Conservation (phyloP, 2,888 invertebrate genomes). For the Noctua fimbriata region DNA sequence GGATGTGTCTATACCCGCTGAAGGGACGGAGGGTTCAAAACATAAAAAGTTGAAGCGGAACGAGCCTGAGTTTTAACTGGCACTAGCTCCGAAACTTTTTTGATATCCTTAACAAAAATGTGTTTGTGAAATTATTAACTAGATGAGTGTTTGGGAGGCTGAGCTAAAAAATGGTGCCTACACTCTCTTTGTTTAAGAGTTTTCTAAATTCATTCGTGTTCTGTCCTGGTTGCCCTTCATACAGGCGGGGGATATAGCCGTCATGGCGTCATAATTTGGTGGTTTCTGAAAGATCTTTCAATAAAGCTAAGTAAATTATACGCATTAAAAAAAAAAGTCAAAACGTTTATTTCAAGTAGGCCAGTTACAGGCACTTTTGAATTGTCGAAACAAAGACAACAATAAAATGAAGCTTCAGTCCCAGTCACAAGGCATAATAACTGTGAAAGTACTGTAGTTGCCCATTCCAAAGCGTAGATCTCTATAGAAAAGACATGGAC, state of each 20-base stretch:
- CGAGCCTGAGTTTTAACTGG: not conserved
- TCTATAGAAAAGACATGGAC: too few relatives aligned
- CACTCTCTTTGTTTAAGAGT: not conserved
- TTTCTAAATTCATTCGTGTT: not conserved
- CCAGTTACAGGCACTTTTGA: too few relatives aligned
- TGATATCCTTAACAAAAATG: slow-evolving; percentile 13
- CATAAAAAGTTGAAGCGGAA: not conserved
- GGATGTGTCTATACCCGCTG: not conserved
- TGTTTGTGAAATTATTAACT: slow-evolving; percentile 4
- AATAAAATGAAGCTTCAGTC: too few relatives aligned
- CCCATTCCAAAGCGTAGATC: too few relatives aligned
- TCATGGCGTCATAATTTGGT: not conserved
- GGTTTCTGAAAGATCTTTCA: not conserved
- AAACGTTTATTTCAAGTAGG: too few relatives aligned
- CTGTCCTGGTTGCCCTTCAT: not conserved
- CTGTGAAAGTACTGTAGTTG: too few relatives aligned
- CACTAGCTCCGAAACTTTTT: slow-evolving; percentile 1
- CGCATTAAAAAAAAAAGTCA: too few relatives aligned
- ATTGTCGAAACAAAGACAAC: too few relatives aligned
- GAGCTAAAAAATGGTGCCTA: not conserved
- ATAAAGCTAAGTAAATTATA: not conserved
- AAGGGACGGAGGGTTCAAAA: not conserved
- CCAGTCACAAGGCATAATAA: too few relatives aligned
- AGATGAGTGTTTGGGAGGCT: not conserved
- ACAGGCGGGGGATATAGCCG: not conserved